These are phyloP conservation scores for Globodera ellingtonae DNA, from an alignment of 1,140 invertebrate genomes.

Conservation along the genomic window DNA sequence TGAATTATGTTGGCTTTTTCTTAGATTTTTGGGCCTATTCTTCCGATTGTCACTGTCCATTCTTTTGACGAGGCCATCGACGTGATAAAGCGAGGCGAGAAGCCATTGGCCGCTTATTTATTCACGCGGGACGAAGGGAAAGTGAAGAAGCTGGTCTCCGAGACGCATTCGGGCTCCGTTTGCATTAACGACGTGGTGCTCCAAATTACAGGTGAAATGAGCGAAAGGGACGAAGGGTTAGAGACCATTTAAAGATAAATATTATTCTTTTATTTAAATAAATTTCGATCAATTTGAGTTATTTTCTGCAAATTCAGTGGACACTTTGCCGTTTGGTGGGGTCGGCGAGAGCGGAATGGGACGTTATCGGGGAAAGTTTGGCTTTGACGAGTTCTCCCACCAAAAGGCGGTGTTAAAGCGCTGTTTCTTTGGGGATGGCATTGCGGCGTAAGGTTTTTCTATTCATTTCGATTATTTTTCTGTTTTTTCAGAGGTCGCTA, in stretches of 20 bases:
- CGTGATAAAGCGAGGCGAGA: constrained; percentile 46
- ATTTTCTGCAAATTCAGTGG: constrained; percentile 58
- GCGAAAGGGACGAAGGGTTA: not conserved
- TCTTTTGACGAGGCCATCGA: constrained; percentile 57
- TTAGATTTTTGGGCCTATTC: constrained; percentile 61
- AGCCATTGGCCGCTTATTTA: constrained; percentile 39
- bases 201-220: constrained; percentile 33
- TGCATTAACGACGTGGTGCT: constrained; percentile 42
- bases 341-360: constrained; percentile 88
- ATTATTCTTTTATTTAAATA: not conserved
- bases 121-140: constrained; percentile 40
- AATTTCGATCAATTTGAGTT: constrained; percentile 53
- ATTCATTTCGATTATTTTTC: constrained; percentile 24
- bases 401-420: constrained; percentile 77
- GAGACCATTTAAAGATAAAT: too few species aligned
- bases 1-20: constrained; percentile 5
- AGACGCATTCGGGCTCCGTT: constrained; percentile 41
- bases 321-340: constrained; percentile 71
- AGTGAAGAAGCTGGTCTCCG: constrained; percentile 25
- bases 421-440: constrained; percentile 49
- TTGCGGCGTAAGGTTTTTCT: constrained; percentile 39
- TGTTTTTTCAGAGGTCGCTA: constrained; percentile 44
- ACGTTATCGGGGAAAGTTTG: constrained; percentile 84
- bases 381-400: constrained; percentile 90
- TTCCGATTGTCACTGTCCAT: constrained; percentile 58